Evolutionary conservation across 2,797 vertebrate species (phyloP).

Genomic region (Labeo calbasu): DNA sequence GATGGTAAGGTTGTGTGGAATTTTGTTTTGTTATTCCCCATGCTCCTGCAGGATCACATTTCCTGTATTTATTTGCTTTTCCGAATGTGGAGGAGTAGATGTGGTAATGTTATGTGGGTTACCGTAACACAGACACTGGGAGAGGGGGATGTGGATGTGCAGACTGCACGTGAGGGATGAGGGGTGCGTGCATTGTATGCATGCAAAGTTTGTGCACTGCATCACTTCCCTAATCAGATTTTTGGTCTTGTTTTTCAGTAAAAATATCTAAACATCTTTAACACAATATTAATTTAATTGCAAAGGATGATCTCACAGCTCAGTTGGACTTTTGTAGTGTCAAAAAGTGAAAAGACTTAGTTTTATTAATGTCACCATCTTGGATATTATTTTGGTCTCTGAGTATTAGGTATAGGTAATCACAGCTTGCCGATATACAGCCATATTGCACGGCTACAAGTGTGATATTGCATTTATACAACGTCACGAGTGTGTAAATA

Average conservation of each 20-base stretch:
- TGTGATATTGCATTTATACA: too few species aligned
- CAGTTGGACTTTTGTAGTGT: too few species aligned
- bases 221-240: neutral
- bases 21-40: constrained; percentile 51
- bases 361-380: too few species aligned
- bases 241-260: too few species aligned
- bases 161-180: constrained; percentile 3
- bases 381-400: too few species aligned
- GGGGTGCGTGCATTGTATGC: constrained; percentile 4
- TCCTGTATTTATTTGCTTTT: constrained; percentile 62
- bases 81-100: constrained; percentile 45
- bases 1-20: constrained; percentile 21
- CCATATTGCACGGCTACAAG: too few species aligned
- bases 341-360: too few species aligned
- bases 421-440: too few species aligned
- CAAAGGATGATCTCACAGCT: too few species aligned
- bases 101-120: constrained; percentile 37
- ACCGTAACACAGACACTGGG: constrained; percentile 35
- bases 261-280: neutral
- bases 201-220: neutral
- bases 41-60: constrained; percentile 42
- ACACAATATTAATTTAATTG: neutral
- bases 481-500: too few species aligned
- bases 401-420: too few species aligned
- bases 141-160: constrained; percentile 1